Evolutionary conservation across 2,113 vertebrate species (phyloP).

Genomic region (Epinephelus fuscoguttatus): DNA sequence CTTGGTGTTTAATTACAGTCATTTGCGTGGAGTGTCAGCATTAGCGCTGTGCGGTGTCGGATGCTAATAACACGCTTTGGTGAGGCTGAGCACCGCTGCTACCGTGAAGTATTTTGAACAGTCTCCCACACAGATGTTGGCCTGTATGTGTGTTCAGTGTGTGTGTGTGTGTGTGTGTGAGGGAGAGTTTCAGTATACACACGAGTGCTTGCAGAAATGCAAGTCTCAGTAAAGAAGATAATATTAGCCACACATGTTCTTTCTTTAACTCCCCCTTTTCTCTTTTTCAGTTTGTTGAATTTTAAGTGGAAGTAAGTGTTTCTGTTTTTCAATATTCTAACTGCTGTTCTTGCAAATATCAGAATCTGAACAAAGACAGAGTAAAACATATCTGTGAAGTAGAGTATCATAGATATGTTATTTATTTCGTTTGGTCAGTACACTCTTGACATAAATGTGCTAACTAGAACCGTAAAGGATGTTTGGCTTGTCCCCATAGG

Average conservation of each 20-base stretch:
- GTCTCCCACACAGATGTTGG: conserved; percentile 75
- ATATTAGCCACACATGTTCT: conserved; percentile 5
- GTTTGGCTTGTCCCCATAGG: too few relatives aligned
- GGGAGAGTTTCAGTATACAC: conserved; percentile 30
- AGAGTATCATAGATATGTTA: neutral
- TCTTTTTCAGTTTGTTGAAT: neutral
- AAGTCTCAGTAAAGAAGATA: conserved; percentile 29
- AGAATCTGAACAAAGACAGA: neutral
- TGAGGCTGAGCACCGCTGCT: conserved; percentile 61
- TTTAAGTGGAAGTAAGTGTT: neutral
- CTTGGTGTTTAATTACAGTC: conserved; percentile 83
- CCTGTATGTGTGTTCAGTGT: conserved; percentile 29
- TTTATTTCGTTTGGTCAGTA: neutral
- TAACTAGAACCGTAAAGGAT: too few relatives aligned
- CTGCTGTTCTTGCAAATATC: neutral
- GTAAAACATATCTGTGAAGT: neutral
- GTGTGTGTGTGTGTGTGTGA: neutral
- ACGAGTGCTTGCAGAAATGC: conserved; percentile 28
- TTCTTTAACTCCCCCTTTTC: neutral
- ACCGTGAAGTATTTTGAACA: conserved; percentile 66
- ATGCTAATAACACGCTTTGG: conserved; percentile 83
- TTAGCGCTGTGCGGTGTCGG: conserved; percentile 67
- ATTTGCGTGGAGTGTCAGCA: conserved; percentile 79
- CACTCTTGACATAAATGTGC: too few relatives aligned
- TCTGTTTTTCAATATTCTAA: neutral